Evolutionary conservation across 2,888 invertebrate genomes (phyloP), one percentile per base, ranked within the genome.

Genomic region (Spatulosminthurus flaviceps): DNA sequence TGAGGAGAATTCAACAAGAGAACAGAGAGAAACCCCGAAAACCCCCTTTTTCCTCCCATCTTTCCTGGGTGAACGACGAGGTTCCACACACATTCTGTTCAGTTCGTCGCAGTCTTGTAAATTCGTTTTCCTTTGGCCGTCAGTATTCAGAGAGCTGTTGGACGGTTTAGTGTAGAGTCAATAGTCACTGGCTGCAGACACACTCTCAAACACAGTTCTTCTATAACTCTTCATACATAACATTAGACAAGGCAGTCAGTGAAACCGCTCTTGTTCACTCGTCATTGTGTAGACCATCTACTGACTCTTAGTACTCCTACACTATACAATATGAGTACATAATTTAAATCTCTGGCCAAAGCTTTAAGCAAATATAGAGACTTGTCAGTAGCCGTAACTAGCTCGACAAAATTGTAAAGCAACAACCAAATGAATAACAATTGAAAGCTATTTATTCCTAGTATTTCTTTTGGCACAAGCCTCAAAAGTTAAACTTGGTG

Each of bases 91-190:
- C 16, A 24, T 21, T 64, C n/a, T 74, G 7, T n/a, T n/a, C n/a
- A n/a, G n/a, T n/a, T n/a, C 41, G 75, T 75, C 75, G 75, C 75
- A 75, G 75, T 34, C 64, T 26, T 19, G 24, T n/a, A 64, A 64
- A 41, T 22, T 64, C 64, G 34, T 66, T 64, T 75, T 75, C 64
- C 61, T 41, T 74, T 74, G 61, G 69, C 71, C 77, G 28, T 79
- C 79, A 79, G 79, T 79, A 64, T 79, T 79, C 79, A 74, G 41
- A 67, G 74, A 79, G 79, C 79, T 51, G 43, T 69, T 51, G 79
- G 67, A 66, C 79, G 76, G 76, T 69, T 43, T n/a, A 5, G 29
- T 51, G 42, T 29, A n/a, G n/a, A n/a, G n/a, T n/a, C n/a, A n/a
- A n/a, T 24, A 61, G 64, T 24, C 16, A 26, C 64, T 64, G 64